These are phyloP conservation scores for Upupa epops DNA, from an alignment of 2,113 vertebrate species.

Conservation along the genomic window DNA sequence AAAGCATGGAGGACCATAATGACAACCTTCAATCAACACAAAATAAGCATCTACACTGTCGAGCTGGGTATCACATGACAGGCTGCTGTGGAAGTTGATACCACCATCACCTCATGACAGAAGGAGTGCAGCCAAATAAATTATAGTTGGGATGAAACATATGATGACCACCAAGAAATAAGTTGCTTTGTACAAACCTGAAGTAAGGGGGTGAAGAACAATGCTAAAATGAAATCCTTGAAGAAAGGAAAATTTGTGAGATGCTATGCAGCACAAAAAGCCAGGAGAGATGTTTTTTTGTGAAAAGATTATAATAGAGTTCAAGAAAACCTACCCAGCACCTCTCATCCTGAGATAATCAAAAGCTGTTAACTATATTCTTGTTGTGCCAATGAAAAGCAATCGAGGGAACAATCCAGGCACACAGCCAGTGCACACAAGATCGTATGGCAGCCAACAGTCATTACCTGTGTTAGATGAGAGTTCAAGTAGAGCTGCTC, in stretches of 20 bases:
- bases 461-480: not conserved
- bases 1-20: not conserved
- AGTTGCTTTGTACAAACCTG: not conserved
- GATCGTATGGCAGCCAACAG: not conserved
- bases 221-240: not conserved
- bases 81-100: not conserved
- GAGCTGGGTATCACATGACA: not conserved
- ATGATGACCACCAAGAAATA: not conserved
- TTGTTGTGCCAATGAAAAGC: not conserved
- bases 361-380: not conserved
- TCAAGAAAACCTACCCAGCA: not conserved
- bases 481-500: not conserved
- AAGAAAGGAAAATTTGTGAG: not conserved
- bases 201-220: not conserved
- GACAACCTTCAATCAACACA: constrained; percentile 13
- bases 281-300: not conserved
- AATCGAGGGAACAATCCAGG: not conserved
- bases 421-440: not conserved
- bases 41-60: not conserved
- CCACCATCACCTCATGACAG: not conserved
- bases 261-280: not conserved
- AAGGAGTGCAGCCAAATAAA: not conserved
- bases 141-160: not conserved
- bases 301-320: not conserved
- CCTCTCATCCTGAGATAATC: not conserved